phyloP scores from a whole-genome alignment of 2,113 vertebrate species.

The Cottus gobio region DNA sequence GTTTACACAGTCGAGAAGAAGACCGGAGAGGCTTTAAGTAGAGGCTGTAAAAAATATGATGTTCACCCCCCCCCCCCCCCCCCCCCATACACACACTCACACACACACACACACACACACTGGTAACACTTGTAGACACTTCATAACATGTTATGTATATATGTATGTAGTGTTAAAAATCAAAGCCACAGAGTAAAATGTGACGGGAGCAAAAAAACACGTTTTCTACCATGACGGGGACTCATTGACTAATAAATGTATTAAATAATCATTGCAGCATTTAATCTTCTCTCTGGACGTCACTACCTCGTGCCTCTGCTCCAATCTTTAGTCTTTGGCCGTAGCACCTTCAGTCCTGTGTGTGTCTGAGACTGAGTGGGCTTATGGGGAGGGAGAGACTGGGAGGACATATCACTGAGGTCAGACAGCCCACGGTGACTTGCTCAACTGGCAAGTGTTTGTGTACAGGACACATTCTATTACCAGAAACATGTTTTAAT shows the following conservation, averaged over 20 bases:
- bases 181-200: too few relatives aligned
- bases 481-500: constrained; percentile 6
- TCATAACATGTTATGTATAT: too few relatives aligned
- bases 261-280: neutral
- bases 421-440: constrained; percentile 22
- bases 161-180: too few relatives aligned
- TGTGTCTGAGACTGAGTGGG: neutral
- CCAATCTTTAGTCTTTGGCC: constrained; percentile 1
- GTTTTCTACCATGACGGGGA: neutral
- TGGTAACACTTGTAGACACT: too few relatives aligned
- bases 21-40: too few relatives aligned
- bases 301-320: neutral
- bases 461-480: neutral
- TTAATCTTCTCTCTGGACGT: neutral
- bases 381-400: neutral
- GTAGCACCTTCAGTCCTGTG: neutral
- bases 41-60: too few relatives aligned
- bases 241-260: neutral
- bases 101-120: too few relatives aligned
- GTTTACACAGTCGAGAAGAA: too few relatives aligned
- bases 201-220: too few relatives aligned
- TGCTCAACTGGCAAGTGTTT: neutral
- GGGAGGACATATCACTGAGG: constrained; percentile 36
- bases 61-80: too few relatives aligned
- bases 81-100: too few relatives aligned